Conservation (phyloP, 2,888 invertebrate species). For the Philaethria dido region DNA sequence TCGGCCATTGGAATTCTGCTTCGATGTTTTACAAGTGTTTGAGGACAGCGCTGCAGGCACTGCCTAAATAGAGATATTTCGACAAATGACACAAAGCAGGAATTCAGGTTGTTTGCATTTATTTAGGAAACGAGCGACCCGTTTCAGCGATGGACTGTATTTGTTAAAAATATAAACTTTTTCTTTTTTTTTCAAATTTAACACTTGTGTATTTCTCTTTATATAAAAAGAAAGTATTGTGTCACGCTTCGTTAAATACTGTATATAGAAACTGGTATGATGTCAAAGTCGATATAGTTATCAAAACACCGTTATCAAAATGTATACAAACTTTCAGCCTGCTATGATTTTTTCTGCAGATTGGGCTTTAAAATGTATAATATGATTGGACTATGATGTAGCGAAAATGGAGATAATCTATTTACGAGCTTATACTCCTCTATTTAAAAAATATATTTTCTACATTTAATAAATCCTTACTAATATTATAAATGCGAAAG, state of each 20-base stretch:
- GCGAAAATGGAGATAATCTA: conserved; percentile 39
- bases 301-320: neutral
- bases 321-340: neutral
- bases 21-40: conserved; percentile 55
- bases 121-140: conserved; percentile 21
- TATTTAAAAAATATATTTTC: conserved; percentile 4
- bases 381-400: conserved; percentile 22
- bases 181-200: neutral
- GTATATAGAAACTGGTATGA: no score
- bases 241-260: no score
- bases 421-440: conserved; percentile 24
- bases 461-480: no score
- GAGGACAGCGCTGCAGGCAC: conserved; percentile 52
- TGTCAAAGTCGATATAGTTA: no score
- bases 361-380: neutral
- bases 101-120: conserved; percentile 23
- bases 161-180: neutral
- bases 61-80: conserved; percentile 47
- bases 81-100: conserved; percentile 26
- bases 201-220: neutral
- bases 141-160: neutral
- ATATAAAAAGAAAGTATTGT: no score
- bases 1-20: conserved; percentile 57
- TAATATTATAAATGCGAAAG: no score
- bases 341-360: neutral